Percentiles rank a stretch among this genome's conserved stretches.
Conservation (phyloP, 2,113 vertebrate species). For the Lamprologus ornatipinnis region DNA sequence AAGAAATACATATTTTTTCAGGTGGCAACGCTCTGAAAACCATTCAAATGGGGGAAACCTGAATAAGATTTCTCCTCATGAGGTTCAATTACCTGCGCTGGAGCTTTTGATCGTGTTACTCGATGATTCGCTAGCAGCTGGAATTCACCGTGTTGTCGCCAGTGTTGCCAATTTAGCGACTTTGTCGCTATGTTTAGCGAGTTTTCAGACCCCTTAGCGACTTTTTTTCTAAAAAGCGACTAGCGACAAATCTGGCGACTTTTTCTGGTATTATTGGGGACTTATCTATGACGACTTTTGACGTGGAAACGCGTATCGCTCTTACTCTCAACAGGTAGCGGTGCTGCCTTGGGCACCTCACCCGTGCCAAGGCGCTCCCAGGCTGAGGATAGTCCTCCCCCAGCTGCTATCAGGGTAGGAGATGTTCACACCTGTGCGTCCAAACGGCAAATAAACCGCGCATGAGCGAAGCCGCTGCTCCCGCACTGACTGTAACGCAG, state of each 20-base stretch:
- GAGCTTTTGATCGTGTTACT: neutral
- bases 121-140: neutral
- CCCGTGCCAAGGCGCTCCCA: neutral
- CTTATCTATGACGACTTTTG: neutral
- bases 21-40: neutral
- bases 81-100: neutral
- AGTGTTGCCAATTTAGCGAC: neutral
- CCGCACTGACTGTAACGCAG: neutral
- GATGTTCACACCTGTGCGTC: accelerated
- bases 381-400: neutral
- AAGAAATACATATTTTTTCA: neutral
- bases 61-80: neutral
- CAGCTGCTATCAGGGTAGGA: accelerated
- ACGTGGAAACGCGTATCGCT: neutral
- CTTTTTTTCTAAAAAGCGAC: neutral
- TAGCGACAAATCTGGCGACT: neutral
- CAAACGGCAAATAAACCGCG: accelerated
- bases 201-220: neutral
- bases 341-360: neutral
- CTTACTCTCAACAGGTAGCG: neutral
- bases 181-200: neutral
- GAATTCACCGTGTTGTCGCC: neutral
- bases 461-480: neutral
- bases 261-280: accelerated
- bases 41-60: neutral